A percentile compares a stretch with the other conserved stretches of the same genome.
Evolutionary conservation across 2,888 invertebrate genomes (phyloP).

Genomic region (Aelia acuminata): DNA sequence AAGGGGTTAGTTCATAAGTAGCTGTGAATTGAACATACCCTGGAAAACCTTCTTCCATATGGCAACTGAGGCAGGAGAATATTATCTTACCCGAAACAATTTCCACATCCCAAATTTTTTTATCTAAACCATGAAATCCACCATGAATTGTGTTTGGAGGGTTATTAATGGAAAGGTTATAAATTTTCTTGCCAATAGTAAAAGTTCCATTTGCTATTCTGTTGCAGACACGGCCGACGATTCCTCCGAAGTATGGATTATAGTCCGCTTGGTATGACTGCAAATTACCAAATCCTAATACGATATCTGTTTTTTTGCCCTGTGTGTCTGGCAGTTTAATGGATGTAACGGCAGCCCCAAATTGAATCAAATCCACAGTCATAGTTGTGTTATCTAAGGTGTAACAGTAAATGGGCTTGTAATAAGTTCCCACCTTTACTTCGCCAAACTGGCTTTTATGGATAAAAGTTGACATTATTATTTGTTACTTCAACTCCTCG

Average conservation of each 20-base stretch:
- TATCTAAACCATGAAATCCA: conserved; percentile 86
- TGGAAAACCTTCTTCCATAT: conserved; percentile 63
- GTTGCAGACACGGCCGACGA: conserved; percentile 90
- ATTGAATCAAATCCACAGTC: conserved; percentile 80
- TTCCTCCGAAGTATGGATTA: conserved; percentile 90
- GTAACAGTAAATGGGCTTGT: conserved; percentile 62
- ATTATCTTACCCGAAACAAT: conserved; percentile 49
- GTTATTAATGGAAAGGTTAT: conserved; percentile 81
- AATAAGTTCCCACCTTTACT: conserved; percentile 58
- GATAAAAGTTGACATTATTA: conserved; percentile 53
- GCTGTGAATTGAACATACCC: conserved; percentile 60
- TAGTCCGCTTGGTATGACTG: conserved; percentile 73
- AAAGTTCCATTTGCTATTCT: conserved; percentile 82
- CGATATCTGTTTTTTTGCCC: conserved; percentile 82
- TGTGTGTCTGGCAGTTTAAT: conserved; percentile 82
- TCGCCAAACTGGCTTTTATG: conserved; percentile 61
- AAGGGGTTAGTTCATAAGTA: conserved; percentile 59
- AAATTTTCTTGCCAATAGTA: conserved; percentile 76
- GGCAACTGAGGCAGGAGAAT: conserved; percentile 61
- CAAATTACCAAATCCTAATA: conserved; percentile 86
- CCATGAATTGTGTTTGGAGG: conserved; percentile 84
- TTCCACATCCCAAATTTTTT: conserved; percentile 62
- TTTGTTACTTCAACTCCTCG: background rate
- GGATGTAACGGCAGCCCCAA: conserved; percentile 85
- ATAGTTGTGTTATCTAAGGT: conserved; percentile 70